Conservation (phyloP, 2,113 vertebrate genomes). For the Saccopteryx leptura region DNA sequence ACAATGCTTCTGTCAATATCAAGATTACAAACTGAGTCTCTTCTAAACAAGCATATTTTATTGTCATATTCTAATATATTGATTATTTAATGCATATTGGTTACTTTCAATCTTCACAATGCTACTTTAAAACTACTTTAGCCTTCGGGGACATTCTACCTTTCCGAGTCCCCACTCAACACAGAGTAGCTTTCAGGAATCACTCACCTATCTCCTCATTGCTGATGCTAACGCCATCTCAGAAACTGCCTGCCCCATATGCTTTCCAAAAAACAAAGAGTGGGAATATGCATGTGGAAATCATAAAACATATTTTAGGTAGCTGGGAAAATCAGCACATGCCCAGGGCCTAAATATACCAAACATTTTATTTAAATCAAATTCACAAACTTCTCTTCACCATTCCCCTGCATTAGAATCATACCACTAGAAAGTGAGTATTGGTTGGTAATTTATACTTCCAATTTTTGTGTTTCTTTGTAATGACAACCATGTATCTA, state of each 20-base stretch:
- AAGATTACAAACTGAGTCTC: background rate
- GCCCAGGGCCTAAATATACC: background rate
- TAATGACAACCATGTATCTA: background rate
- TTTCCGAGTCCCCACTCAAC: background rate
- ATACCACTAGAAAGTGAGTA: background rate
- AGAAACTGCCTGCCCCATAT: background rate
- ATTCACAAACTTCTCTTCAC: constrained; percentile 24
- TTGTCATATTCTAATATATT: background rate
- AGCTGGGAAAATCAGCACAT: background rate
- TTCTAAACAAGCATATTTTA: background rate
- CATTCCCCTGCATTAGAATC: background rate
- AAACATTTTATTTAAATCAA: background rate
- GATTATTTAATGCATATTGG: background rate
- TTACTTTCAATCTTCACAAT: background rate
- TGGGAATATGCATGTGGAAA: background rate
- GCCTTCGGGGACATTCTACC: background rate
- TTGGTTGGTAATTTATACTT: background rate
- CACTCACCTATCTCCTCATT: background rate
- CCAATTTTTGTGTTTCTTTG: background rate
- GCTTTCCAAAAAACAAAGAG: background rate
- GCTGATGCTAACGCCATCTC: background rate
- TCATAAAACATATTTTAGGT: background rate
- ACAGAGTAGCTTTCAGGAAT: background rate
- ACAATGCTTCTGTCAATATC: background rate
- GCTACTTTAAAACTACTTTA: background rate